Evolutionary conservation across 2,113 vertebrate genomes (phyloP).

Genomic region (Semnopithecus entellus): DNA sequence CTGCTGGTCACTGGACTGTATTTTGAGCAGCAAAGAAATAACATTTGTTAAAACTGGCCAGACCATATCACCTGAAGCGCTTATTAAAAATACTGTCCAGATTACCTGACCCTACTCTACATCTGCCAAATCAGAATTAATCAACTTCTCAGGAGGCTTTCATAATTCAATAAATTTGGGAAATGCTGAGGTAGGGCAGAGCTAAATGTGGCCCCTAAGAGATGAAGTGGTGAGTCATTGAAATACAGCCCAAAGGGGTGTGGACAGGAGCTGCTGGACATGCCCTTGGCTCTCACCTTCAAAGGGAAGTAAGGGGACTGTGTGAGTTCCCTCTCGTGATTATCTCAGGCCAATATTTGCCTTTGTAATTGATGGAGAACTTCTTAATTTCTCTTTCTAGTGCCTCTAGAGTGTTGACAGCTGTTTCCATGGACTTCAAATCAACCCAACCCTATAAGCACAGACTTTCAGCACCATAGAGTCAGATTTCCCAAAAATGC

Average conservation of each 20-base stretch:
- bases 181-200: background rate
- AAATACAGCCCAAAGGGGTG: background rate
- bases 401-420: background rate
- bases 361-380: background rate
- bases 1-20: background rate
- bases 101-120: background rate
- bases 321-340: background rate
- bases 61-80: background rate
- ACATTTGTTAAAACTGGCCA: background rate
- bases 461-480: background rate
- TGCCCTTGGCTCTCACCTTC: background rate
- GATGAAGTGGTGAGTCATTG: background rate
- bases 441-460: background rate
- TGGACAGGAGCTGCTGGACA: background rate
- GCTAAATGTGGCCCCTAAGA: background rate
- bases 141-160: background rate
- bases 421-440: background rate
- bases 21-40: background rate
- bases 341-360: background rate
- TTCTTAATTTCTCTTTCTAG: background rate
- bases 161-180: background rate
- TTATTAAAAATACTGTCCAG: background rate
- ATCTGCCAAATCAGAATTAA: background rate
- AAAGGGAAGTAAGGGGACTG: background rate
- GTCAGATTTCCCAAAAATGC: background rate